Evolutionary conservation across 2,113 vertebrate genomes (phyloP).

Genomic region (Genyomyrus donnyi): DNA sequence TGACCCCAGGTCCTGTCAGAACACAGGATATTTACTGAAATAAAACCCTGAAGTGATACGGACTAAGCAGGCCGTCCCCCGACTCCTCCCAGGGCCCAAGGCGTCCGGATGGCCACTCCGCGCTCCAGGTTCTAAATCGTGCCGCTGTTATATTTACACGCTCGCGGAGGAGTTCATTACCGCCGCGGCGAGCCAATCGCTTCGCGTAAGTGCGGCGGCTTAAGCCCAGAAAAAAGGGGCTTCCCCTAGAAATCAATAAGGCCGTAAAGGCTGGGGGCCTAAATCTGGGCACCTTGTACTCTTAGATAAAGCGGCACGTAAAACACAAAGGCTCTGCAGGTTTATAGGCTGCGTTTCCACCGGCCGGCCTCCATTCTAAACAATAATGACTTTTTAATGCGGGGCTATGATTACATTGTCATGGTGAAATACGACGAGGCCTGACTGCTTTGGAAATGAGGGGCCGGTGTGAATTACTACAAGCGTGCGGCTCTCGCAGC

Average conservation of each 20-base stretch:
- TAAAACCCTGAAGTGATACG: neutral
- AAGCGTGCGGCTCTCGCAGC: slow-evolving; percentile 67
- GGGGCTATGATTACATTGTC: slow-evolving; percentile 99
- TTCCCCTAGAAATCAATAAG: slow-evolving; percentile 69
- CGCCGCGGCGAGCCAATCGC: slow-evolving; percentile 75
- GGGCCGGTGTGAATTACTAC: slow-evolving; percentile 80
- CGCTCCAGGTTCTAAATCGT: slow-evolving; percentile 40
- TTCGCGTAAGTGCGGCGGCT: slow-evolving; percentile 58
- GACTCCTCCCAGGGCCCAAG: neutral
- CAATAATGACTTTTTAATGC: slow-evolving; percentile 99
- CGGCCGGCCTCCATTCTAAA: slow-evolving; percentile 92
- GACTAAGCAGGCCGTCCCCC: neutral
- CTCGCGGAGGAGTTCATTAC: slow-evolving; percentile 60
- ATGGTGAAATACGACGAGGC: slow-evolving; percentile 86
- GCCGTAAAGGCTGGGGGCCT: slow-evolving; percentile 66
- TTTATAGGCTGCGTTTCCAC: slow-evolving; percentile 96
- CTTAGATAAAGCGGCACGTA: slow-evolving; percentile 83
- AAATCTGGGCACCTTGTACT: slow-evolving; percentile 79
- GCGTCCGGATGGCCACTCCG: slow-evolving; percentile 26
- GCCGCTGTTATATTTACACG: slow-evolving; percentile 54
- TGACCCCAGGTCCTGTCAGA: neutral
- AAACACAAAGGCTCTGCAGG: slow-evolving; percentile 87
- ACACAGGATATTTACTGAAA: neutral
- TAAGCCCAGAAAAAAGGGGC: slow-evolving; percentile 36
- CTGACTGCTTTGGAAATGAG: slow-evolving; percentile 81